Evolutionary conservation across 2,888 invertebrate species (phyloP), one percentile per base, ranked within the genome.

Genomic region (Lasioglossum pauxillum): DNA sequence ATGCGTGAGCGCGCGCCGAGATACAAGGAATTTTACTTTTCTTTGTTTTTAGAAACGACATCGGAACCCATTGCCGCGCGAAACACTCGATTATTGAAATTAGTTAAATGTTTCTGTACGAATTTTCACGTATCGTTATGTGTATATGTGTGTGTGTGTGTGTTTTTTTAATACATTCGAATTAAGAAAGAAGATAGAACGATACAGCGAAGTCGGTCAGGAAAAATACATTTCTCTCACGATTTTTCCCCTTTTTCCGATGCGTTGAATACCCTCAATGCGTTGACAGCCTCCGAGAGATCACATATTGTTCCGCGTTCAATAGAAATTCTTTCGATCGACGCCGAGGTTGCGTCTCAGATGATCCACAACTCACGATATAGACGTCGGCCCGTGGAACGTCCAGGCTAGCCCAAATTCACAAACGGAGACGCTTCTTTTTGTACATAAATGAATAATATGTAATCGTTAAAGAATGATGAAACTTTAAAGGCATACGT

Each of bases 401-500:
- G 84, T 90, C 76, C 88, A 86, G 88, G 84, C 86, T 89, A 87
- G 82, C 87, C 88, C 82, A 81, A 83, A 87, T 91, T 91, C 88
- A 92, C 90, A 88, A 60, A 64, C 90, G 88, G 92, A 92, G 91
- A 93, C 92, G 93, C 92, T 92, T 92, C 71, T 41, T 88, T 93
- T 93, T 94, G 93, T 94, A 93, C 93, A 94, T 94, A 94, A 69
- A 91, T 90, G 91, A 91, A 92, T 89, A 91, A 92, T 89, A 89
- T 92, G 90, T 93, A 93, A 94, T 93, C 93, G 92, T 94, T 93
- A 93, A 93, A 93, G 90, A 92, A 93, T 92, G 89, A 93, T 92
- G 90, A 89, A 92, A 92, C 92, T 93, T 93, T 93, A 92, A 93
- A 76, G 92, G 93, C 93, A 95, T 94, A 94, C 89, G 92, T 94